A percentile compares a stretch with the other conserved stretches of the same genome.
phyloP scores from a whole-genome alignment of 2,888 invertebrate genomes.

The Augochlorella aurata region DNA sequence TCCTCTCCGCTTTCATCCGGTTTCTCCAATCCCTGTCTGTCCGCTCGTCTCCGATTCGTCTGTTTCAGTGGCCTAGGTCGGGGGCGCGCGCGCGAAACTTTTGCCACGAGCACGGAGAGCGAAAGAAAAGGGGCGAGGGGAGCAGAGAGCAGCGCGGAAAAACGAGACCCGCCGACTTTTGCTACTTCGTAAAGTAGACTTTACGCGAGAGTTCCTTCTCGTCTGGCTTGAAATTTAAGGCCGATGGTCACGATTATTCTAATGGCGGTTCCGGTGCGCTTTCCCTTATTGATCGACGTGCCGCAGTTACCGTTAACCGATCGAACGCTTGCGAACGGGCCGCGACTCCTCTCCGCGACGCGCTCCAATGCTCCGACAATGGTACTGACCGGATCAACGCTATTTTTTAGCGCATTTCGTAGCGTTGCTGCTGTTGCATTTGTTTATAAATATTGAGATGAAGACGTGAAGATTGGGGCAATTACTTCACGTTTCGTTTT shows the following conservation, averaged over 20 bases:
- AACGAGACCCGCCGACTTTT: constrained; percentile 45
- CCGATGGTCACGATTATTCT: constrained; percentile 42
- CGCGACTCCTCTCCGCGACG: not conserved
- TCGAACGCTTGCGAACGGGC: not conserved
- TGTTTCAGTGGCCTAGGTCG: constrained; percentile 22
- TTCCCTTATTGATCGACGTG: not conserved
- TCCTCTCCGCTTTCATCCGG: constrained; percentile 42
- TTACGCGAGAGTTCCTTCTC: constrained; percentile 31
- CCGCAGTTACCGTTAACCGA: constrained; percentile 12
- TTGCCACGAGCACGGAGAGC: not conserved
- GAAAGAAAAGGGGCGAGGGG: not conserved
- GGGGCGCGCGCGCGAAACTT: constrained; percentile 46
- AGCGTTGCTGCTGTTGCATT: too few species aligned
- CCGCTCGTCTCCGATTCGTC: constrained; percentile 38
- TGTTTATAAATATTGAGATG: too few species aligned
- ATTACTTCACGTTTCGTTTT: too few species aligned
- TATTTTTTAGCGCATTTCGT: too few species aligned
- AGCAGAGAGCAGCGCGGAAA: constrained; percentile 1
- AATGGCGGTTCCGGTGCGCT: constrained; percentile 8
- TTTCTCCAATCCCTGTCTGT: constrained; percentile 8
- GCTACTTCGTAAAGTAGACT: constrained; percentile 52
- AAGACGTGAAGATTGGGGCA: too few species aligned
- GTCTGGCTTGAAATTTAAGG: constrained; percentile 36
- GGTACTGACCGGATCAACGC: not conserved
- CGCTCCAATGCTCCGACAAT: not conserved